These are phyloP conservation scores for Chrysotoxum bicinctum DNA, from an alignment of 2,888 invertebrate species.

Conservation along the genomic window DNA sequence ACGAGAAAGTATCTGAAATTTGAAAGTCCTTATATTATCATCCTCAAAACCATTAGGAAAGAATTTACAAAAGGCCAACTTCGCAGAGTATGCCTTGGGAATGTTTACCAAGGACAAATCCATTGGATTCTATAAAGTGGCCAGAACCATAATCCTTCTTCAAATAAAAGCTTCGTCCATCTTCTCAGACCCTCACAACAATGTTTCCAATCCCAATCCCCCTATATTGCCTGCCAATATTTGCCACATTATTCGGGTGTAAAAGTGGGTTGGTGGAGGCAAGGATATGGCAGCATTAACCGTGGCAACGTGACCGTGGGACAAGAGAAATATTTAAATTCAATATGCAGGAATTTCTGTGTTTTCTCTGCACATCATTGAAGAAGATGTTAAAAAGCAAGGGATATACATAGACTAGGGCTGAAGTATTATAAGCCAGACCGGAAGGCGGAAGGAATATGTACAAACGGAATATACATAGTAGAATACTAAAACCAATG, in stretches of 20 bases:
- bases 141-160: constrained; percentile 71
- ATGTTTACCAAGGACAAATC: constrained; percentile 72
- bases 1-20: constrained; percentile 44
- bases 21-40: constrained; percentile 46
- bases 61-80: constrained; percentile 53
- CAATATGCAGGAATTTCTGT: constrained; percentile 70
- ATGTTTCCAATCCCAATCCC: constrained; percentile 43
- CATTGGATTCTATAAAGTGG: constrained; percentile 71
- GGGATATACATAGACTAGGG: background rate
- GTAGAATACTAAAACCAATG: constrained; percentile 63
- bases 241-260: constrained; percentile 8
- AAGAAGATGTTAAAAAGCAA: constrained; percentile 36
- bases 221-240: constrained; percentile 39
- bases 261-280: background rate
- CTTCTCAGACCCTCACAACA: constrained; percentile 13
- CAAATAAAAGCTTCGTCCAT: constrained; percentile 62
- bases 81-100: constrained; percentile 49
- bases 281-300: constrained; percentile 29
- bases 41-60: constrained; percentile 17
- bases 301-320: constrained; percentile 63
- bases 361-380: constrained; percentile 4
- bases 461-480: constrained; percentile 1
- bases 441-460: constrained; percentile 31
- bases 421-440: constrained; percentile 1
- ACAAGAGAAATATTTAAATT: constrained; percentile 70